Conservation (phyloP, 2,797 vertebrate genomes). For the Dermochelys coriacea region DNA sequence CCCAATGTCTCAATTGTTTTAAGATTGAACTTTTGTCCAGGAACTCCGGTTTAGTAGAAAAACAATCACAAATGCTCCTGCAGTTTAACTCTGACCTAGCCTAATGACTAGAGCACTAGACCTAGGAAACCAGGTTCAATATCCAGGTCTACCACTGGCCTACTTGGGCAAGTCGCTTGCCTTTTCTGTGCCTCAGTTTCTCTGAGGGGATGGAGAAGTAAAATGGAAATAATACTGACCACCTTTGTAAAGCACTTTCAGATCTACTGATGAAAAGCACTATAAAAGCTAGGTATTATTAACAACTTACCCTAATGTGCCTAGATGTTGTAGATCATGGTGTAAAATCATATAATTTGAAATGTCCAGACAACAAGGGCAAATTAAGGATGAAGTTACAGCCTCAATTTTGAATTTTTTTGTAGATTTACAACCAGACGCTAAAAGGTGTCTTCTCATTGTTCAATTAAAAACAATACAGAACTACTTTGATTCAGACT, state of each 20-base stretch:
- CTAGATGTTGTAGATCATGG: background rate
- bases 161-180: background rate
- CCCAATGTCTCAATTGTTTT: background rate
- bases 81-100: background rate
- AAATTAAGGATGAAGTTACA: conserved; percentile 2
- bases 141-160: background rate
- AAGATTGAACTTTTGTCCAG: rapidly evolving
- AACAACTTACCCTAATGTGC: background rate
- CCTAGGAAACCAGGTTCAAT: background rate
- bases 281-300: background rate
- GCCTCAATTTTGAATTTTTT: background rate
- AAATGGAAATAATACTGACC: background rate
- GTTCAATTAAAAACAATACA: background rate
- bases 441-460: background rate
- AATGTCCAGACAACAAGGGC: background rate
- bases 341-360: background rate
- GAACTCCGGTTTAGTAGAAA: background rate
- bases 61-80: background rate
- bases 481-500: background rate
- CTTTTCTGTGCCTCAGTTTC: background rate
- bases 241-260: background rate
- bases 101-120: background rate
- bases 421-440: background rate
- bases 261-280: background rate
- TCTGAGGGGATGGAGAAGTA: background rate